phyloP scores from a whole-genome alignment of 2,113 vertebrate genomes.

The Albula goreensis region DNA sequence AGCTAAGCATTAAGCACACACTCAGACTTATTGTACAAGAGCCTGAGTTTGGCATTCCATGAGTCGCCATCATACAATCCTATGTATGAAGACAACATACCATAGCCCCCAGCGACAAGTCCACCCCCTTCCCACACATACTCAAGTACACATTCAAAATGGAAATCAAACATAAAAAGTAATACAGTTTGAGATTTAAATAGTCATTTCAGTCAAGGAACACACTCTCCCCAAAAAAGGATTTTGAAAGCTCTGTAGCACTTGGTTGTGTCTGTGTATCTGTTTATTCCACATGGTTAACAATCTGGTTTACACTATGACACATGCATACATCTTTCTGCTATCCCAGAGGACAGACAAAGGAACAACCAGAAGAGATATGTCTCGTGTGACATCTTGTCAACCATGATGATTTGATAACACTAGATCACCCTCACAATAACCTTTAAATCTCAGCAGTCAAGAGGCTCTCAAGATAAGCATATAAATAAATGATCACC shows the following conservation, averaged over 20 bases:
- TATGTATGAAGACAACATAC: background rate
- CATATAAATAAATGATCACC: slow-evolving; percentile 1
- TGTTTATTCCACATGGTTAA: background rate
- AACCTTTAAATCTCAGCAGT: slow-evolving; percentile 6
- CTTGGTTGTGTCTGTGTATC: background rate
- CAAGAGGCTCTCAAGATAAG: slow-evolving; percentile 2
- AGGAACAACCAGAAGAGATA: background rate
- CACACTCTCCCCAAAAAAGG: background rate
- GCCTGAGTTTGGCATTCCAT: background rate
- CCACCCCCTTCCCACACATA: too few species aligned
- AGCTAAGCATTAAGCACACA: too few species aligned
- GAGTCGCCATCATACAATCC: background rate
- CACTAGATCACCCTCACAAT: background rate
- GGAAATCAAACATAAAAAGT: too few species aligned
- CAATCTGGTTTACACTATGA: background rate
- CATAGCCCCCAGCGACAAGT: background rate
- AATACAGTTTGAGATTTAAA: too few species aligned
- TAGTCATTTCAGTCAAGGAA: background rate
- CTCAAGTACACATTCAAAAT: too few species aligned
- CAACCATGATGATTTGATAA: background rate
- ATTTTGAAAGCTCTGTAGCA: background rate
- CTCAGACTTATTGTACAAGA: too few species aligned
- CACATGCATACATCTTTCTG: background rate
- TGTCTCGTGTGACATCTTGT: background rate
- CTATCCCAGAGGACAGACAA: background rate